Base-by-base conservation (phyloP, 1,140 invertebrate genomes). In the Cylas formicarius region DNA sequence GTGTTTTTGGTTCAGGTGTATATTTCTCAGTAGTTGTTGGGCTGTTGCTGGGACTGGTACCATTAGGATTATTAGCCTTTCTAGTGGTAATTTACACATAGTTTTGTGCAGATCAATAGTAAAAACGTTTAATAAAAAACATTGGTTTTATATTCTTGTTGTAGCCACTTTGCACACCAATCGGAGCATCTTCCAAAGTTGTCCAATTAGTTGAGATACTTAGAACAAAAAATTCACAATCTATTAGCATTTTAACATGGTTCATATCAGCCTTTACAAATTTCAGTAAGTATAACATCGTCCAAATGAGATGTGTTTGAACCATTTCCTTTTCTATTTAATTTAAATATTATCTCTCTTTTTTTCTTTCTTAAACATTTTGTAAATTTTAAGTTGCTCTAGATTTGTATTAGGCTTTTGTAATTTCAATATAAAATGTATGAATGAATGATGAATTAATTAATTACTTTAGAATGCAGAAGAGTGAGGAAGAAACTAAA, bases 101-200 rank as follows among this genome's bases (percentile, higher is more conserved):
- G 11, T 8, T 38, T 4, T 11, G n/a, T n/a, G n/a, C n/a, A n/a
- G n/a, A n/a, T 29, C n/a, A 6, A 28, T 39, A 21, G 17, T 34
- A 6, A 4, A 31, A 42, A 18, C 6, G 2, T 40, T 16, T 23
- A 26, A 26, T 26, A 13, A 13, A 9, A 26, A 9, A 13, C 13
- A 26, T n/a, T 26, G 9, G 24, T n/a, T n/a, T n/a, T n/a, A 10
- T 13, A 7, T 46, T 24, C 37, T 64, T 49, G 61, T 69, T 74
- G 63, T 57, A 82, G 79, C 77, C 80, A 2, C 63, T 81, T 7
- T 80, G 77, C 52, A 82, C 79, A 1, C 80, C 80, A 4, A 71
- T 84, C 42, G 80, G 80, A 48, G 75, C 78, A 21, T 80, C 77
- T 19, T 78, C 80, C 29, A 84, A 83, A 71, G 62, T 80, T 4